Percentiles rank a stretch among this genome's conserved stretches.
Evolutionary conservation across 2,888 invertebrate genomes (phyloP).

Genomic region (Amphiduros pacificus): DNA sequence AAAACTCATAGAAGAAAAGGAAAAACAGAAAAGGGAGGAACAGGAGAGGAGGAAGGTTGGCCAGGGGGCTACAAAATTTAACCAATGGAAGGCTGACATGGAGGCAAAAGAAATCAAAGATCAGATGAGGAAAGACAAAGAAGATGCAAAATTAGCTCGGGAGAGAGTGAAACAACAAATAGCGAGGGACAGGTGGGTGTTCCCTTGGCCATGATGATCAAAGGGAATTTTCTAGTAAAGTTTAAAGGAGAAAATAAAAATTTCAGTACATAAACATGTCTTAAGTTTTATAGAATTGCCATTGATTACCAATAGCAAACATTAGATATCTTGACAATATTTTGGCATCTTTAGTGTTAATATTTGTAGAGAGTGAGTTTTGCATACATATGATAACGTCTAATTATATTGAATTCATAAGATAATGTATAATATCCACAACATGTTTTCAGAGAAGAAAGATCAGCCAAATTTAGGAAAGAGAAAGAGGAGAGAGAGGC

Average conservation of each 20-base stretch:
- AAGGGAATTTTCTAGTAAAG: too few species aligned
- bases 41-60: slow-evolving; percentile 74
- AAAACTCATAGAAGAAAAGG: slow-evolving; percentile 71
- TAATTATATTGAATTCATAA: too few species aligned
- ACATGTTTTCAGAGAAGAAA: slow-evolving; percentile 50
- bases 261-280: too few species aligned
- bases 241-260: too few species aligned
- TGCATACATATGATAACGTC: too few species aligned
- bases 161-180: slow-evolving; percentile 82
- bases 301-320: too few species aligned
- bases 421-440: not conserved
- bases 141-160: slow-evolving; percentile 74
- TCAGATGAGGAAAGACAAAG: slow-evolving; percentile 75
- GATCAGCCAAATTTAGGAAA: slow-evolving; percentile 50
- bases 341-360: too few species aligned
- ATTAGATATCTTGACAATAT: too few species aligned
- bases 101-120: slow-evolving; percentile 74
- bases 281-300: too few species aligned
- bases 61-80: slow-evolving; percentile 66
- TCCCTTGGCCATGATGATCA: too few species aligned
- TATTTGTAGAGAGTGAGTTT: too few species aligned
- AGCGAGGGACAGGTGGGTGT: slow-evolving; percentile 74
- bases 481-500: slow-evolving; percentile 46
- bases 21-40: slow-evolving; percentile 66
- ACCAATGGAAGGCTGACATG: slow-evolving; percentile 74